These are phyloP conservation scores for Cardiocondyla obscurior DNA, from an alignment of 1,140 invertebrate genomes.

Conservation along the genomic window DNA sequence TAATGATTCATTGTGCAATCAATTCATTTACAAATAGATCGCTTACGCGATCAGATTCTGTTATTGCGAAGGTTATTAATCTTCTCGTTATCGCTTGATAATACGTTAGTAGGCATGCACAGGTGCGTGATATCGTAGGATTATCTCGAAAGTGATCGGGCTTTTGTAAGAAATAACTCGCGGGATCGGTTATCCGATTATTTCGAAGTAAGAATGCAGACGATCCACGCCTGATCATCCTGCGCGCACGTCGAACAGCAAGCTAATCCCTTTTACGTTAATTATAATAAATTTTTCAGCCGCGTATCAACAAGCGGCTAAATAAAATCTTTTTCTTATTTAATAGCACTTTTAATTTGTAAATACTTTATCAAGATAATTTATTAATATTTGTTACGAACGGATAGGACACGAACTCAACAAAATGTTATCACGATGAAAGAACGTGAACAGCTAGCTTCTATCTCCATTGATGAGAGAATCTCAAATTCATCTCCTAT, in stretches of 20 bases:
- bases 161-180: background rate
- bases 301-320: too few species aligned
- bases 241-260: background rate
- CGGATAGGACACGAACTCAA: background rate
- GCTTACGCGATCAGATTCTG: background rate
- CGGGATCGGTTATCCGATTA: background rate
- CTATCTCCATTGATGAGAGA: background rate
- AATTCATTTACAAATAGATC: constrained; percentile 20
- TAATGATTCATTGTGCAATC: constrained; percentile 21
- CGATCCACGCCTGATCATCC: background rate
- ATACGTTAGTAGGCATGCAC: background rate
- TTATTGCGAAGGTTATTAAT: background rate
- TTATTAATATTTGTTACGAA: background rate
- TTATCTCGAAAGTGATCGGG: background rate
- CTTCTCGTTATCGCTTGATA: background rate
- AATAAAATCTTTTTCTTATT: too few species aligned
- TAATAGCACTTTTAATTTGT: background rate
- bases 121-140: background rate
- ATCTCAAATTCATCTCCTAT: constrained; percentile 22
- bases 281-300: background rate
- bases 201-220: background rate
- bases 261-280: background rate
- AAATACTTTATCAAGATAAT: background rate
- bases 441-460: constrained; percentile 14
- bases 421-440: background rate